Percentiles rank a stretch among this genome's conserved stretches.
These are phyloP conservation scores for Diprion similis DNA, from an alignment of 1,140 invertebrate species.

Conservation along the genomic window DNA sequence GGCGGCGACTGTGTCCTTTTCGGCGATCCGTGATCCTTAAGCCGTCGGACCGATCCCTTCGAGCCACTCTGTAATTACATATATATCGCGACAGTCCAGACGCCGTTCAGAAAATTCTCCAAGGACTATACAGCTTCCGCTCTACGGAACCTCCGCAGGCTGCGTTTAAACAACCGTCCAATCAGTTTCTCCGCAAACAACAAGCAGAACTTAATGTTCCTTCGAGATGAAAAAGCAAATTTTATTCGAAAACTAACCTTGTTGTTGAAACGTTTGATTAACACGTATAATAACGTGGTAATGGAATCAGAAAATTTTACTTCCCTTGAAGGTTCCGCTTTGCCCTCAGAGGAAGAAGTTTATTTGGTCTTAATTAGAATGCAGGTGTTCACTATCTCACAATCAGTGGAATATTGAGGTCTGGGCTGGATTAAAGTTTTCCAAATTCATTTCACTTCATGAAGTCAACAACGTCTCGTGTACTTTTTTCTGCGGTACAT, in stretches of 20 bases:
- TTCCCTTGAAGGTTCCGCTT: background rate
- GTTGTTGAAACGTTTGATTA: background rate
- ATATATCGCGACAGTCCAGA: background rate
- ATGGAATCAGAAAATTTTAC: background rate
- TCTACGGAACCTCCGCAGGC: background rate
- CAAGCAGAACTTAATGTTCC: background rate
- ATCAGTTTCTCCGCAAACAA: background rate
- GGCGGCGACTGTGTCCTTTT: background rate
- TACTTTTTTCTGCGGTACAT: no score
- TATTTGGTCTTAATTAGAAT: no score
- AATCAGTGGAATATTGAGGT: no score
- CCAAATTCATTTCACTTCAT: no score
- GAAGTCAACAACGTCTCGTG: no score
- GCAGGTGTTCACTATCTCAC: no score
- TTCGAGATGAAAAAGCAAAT: background rate
- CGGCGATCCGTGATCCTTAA: background rate
- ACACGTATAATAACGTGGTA: background rate
- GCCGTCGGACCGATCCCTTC: background rate
- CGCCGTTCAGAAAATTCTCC: background rate
- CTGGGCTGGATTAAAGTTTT: no score
- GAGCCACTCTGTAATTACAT: background rate
- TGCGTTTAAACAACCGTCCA: background rate
- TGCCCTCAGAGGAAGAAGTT: no score
- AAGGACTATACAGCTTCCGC: background rate
- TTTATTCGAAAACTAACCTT: background rate